Base-by-base conservation (phyloP, 1,140 invertebrate species). In the Formica exsecta region DNA sequence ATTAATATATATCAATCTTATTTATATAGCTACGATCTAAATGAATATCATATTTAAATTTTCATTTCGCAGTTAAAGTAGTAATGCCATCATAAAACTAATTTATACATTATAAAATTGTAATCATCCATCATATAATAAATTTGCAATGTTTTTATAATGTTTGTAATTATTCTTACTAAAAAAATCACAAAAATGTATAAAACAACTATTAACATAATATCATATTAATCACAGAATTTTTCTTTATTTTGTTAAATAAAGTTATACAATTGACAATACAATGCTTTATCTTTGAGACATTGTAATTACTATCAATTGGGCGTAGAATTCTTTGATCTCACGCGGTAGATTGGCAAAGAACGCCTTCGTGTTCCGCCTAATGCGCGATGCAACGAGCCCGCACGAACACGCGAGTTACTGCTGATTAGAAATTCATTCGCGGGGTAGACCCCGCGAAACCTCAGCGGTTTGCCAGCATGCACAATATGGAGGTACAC, bases 371-470 rank as follows among this genome's bases (percentile, higher is more conserved):
- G 19, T 48, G 57, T 85, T 54, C 54, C 36, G 29, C 38, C 13
- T 74, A 44, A 57, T 83, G 51, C 48, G 16, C 76, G 62, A 66
- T 51, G 77, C 77, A 54, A 36, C 38, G 29, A 80, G n/a, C 48
- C 41, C 7, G 38, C 29, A 22, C 44, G 57, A 66, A 48, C 68
- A 57, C 70, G 70, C 80, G 66, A 71, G 32, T 65, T 71, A 62
- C 51, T 44, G 25, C 29, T 48, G 64, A 86, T 87, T 74, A 70
- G 76, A 88, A 75, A 83, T 86, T 68, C 66, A 65, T 81, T 44
- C 51, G 38, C n/a, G 51, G 25, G 57, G 57, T 48, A 32, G 29
- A 41, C 25, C 51, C 19, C 44, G 68, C 51, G 44, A 32, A 64
- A 19, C 29, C 54, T 71, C 51, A 11, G 16, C n/a, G 44, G 29